Percentiles rank a stretch among this genome's conserved stretches.
Evolutionary conservation across 2,888 invertebrate species (phyloP).

Genomic region (Nycteola revayana): DNA sequence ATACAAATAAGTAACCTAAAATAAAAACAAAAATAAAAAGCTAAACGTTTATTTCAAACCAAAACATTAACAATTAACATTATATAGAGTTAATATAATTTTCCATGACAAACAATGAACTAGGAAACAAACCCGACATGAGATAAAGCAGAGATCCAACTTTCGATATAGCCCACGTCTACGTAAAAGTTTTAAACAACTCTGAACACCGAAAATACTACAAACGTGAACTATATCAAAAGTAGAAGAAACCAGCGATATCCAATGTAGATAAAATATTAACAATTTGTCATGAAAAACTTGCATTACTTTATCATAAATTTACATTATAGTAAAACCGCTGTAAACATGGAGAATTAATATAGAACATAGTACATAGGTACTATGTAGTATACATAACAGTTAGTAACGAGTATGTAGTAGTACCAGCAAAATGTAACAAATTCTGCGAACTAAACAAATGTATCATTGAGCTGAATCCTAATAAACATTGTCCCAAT

Average conservation of each 20-base stretch:
- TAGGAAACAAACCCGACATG: background rate
- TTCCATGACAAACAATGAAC: conserved; percentile 20
- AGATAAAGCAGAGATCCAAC: background rate
- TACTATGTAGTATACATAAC: conserved; percentile 7
- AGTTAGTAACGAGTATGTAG: conserved; percentile 5
- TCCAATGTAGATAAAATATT: background rate
- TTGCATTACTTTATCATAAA: conserved; percentile 9
- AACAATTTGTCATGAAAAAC: conserved; percentile 23
- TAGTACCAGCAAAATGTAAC: too few relatives aligned
- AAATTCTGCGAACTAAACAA: conserved; percentile 5
- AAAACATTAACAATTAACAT: conserved; percentile 26
- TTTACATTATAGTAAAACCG: conserved; percentile 10
- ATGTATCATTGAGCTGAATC: background rate
- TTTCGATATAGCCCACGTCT: too few relatives aligned
- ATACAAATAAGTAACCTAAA: conserved; percentile 48
- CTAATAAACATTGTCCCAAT: conserved; percentile 18
- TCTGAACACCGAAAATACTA: too few relatives aligned
- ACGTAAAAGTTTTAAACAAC: too few relatives aligned
- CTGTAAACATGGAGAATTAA: conserved; percentile 36
- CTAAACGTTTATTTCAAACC: conserved; percentile 54
- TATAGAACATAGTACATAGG: conserved; percentile 17
- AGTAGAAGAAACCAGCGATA: background rate
- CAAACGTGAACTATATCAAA: too few relatives aligned
- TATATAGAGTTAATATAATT: conserved; percentile 11
- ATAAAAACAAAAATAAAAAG: conserved; percentile 53